Evolutionary conservation across 1,140 invertebrate genomes (phyloP).

Genomic region (Metopolophium dirhodum): DNA sequence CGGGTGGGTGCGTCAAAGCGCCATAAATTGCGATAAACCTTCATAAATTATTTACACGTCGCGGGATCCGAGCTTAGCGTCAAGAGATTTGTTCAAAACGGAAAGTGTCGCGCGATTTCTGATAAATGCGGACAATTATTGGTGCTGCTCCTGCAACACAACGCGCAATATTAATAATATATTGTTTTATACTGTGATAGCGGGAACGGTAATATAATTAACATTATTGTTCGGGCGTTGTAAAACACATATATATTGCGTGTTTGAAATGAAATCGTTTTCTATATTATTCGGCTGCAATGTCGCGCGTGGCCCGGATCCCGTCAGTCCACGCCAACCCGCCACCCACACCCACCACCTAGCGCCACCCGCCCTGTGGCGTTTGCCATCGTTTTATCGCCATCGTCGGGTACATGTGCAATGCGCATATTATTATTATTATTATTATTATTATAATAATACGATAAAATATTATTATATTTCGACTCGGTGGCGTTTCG

Average conservation of each 20-base stretch:
- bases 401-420: neutral
- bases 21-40: constrained; percentile 32
- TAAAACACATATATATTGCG: neutral
- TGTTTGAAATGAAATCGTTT: constrained; percentile 4
- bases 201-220: neutral
- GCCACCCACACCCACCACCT: neutral
- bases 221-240: neutral
- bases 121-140: neutral
- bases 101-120: constrained; percentile 22
- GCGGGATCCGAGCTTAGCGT: neutral
- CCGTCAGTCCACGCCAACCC: too few species aligned
- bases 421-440: neutral
- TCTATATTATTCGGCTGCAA: constrained; percentile 1
- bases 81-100: neutral
- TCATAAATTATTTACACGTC: constrained; percentile 21
- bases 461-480: constrained; percentile 7
- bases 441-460: neutral
- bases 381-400: neutral
- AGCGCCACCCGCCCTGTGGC: too few species aligned
- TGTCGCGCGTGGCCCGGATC: neutral
- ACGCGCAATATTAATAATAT: neutral
- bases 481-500: neutral
- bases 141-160: neutral
- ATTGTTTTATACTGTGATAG: neutral
- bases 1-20: neutral